Evolutionary conservation across 2,797 vertebrate species (phyloP).

Genomic region (Linurgus olivaceus): DNA sequence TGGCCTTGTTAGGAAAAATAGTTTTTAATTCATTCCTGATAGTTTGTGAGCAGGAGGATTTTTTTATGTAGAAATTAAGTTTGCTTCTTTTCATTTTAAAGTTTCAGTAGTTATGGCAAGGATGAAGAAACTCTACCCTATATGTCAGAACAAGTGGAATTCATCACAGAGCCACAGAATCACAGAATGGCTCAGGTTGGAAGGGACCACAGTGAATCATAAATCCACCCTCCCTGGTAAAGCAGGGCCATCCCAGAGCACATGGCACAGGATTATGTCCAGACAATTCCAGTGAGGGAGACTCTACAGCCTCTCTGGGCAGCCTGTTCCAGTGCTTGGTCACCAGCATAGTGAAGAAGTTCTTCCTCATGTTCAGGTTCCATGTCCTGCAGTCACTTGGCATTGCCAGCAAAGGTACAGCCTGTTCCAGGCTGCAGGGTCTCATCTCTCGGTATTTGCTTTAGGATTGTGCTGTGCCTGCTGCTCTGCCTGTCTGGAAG

Average conservation of each 20-base stretch:
- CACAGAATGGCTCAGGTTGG: not conserved
- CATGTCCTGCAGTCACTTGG: not conserved
- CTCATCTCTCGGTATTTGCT: not conserved
- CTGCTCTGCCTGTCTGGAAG: not conserved
- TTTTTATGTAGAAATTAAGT: not conserved
- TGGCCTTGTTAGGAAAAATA: not conserved
- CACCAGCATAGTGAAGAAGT: not conserved
- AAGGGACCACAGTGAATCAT: not conserved
- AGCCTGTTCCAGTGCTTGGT: fast-evolving
- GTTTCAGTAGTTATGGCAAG: not conserved
- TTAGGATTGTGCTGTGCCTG: not conserved
- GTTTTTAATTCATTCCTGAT: not conserved
- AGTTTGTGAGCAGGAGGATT: not conserved
- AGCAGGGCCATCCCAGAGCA: not conserved
- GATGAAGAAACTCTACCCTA: not conserved
- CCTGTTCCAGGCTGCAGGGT: not conserved
- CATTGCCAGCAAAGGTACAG: fast-evolving
- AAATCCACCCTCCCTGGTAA: not conserved
- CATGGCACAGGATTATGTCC: too few species aligned
- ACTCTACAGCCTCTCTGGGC: not conserved
- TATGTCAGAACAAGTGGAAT: not conserved
- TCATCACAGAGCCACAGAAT: not conserved
- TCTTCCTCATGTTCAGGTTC: not conserved
- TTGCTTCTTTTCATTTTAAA: not conserved
- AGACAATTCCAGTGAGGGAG: not conserved